Conservation (phyloP, 2,888 invertebrate genomes). For the Ormyrus nitidulus region DNA sequence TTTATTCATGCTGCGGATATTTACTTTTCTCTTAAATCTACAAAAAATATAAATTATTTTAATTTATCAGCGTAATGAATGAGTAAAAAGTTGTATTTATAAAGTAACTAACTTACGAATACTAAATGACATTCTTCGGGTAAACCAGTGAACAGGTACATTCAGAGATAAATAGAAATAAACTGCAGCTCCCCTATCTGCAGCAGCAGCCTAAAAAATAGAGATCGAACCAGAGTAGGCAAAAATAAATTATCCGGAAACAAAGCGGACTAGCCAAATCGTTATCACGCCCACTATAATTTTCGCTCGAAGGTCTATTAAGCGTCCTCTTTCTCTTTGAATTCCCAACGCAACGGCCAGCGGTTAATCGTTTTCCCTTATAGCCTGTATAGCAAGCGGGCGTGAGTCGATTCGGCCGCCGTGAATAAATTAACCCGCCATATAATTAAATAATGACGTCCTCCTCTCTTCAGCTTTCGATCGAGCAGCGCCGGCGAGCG, state of each 20-base stretch:
- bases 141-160: no score
- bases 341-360: neutral
- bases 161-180: no score
- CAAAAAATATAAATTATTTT: no score
- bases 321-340: conserved; percentile 3
- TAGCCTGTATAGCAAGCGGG: neutral
- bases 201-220: no score
- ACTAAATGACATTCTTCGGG: no score
- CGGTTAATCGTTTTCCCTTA: conserved; percentile 53
- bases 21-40: no score
- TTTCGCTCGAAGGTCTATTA: conserved; percentile 45
- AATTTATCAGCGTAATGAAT: neutral
- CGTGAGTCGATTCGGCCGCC: conserved; percentile 43
- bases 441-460: conserved; percentile 69
- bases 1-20: no score
- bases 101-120: no score
- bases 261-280: conserved; percentile 40
- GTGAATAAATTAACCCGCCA: conserved; percentile 57
- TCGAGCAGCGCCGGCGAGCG: conserved; percentile 58
- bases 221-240: neutral
- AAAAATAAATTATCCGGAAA: conserved; percentile 14
- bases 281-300: conserved; percentile 56
- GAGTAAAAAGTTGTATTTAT: neutral
- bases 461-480: conserved; percentile 51
- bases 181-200: no score